Evolutionary conservation across 2,113 vertebrate species (phyloP), one percentile per base, ranked within the genome.

Genomic region (Pelvicachromis taeniatus): DNA sequence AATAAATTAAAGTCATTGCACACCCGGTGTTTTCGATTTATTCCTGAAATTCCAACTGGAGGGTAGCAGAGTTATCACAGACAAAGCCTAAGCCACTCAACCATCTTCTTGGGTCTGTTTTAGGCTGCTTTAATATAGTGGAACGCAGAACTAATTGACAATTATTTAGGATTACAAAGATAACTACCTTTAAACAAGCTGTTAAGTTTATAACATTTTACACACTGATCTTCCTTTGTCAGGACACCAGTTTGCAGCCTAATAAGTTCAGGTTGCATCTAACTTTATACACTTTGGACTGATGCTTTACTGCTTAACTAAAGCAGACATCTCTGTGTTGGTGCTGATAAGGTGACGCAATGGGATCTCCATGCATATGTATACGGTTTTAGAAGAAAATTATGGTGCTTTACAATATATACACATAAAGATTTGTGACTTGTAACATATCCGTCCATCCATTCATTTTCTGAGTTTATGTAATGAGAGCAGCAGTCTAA

Each of bases 31-130:
- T 82, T 63, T 48, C 63, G 16, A 81, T 26, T 70, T 73, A 75
- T 83, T 82, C 31, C 19, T 75, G 38, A 78, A 52, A 61, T n/a
- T n/a, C 81, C 23, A 77, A 65, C 38, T 83, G 54, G 9, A 82
- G 84, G 29, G 84, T 80, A 8, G 42, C 65, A 54, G 77, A 29
- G 40, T 91, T 90, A 88, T 53, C 54, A 14, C 38, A 86, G 54
- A 80, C 65, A 84, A 78, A 89, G 77, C 31, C 77, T 75, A 83
- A 86, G 42, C 23, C 77, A 48, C 81, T 77, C 29, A 78, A n/a
- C 29, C 7, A 45, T 77, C 48, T 75, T 58, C 52, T 83, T 82
- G 16, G 56, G 79, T 55, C 68, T 61, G 65, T 77, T 77, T 17
- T 70, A 45, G 23, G 23, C 70, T 26, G 3, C 70, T 81, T 33